A percentile compares a stretch with the other conserved stretches of the same genome.
Evolutionary conservation across 2,113 vertebrate genomes (phyloP).

Genomic region (Pseudopipra pipra): DNA sequence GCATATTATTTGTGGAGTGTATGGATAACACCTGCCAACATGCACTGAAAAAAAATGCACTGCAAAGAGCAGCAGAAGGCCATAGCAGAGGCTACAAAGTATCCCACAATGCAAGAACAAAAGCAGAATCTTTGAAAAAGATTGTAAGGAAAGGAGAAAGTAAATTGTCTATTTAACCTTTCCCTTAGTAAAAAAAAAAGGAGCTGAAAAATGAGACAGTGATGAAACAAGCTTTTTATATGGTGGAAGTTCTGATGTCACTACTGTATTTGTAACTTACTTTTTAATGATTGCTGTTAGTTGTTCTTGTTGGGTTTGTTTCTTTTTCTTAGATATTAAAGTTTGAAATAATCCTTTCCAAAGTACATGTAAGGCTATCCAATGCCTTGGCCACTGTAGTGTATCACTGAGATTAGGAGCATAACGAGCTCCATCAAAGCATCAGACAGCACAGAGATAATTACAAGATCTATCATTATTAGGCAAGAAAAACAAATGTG

Average conservation of each 20-base stretch:
- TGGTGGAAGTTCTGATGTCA: background rate
- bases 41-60: fast-evolving
- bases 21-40: background rate
- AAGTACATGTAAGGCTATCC: background rate
- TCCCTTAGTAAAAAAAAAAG: background rate
- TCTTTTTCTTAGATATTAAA: background rate
- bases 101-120: background rate
- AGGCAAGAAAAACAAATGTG: slow-evolving; percentile 27
- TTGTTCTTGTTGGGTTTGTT: background rate
- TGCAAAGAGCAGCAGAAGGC: background rate
- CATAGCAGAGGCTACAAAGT: background rate
- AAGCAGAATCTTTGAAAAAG: background rate
- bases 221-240: background rate
- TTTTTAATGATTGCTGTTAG: background rate
- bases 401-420: background rate
- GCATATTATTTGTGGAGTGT: background rate
- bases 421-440: background rate
- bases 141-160: background rate
- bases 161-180: background rate
- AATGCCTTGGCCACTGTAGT: background rate
- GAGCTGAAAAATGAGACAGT: background rate
- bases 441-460: background rate
- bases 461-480: slow-evolving; percentile 24
- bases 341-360: background rate
- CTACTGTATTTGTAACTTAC: background rate